Percentiles rank a stretch among this genome's conserved stretches.
Conservation (phyloP, 1,140 invertebrate genomes). For the Sycobia sp. region DNA sequence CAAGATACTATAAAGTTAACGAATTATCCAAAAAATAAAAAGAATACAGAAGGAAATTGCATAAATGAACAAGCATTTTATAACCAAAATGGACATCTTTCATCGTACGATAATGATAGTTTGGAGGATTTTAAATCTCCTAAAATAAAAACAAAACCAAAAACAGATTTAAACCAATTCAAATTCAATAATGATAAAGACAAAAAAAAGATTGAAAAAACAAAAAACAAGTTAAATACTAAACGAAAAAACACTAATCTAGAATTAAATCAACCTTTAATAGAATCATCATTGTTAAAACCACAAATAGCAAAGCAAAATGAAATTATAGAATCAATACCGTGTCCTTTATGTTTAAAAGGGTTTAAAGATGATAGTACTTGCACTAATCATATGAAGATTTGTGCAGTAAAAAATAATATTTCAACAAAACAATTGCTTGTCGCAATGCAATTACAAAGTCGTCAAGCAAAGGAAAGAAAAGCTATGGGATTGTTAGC, state of each 20-base stretch:
- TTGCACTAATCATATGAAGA: slow-evolving; percentile 57
- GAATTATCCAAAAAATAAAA: not conserved
- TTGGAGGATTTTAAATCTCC: slow-evolving; percentile 54
- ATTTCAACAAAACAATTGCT: slow-evolving; percentile 56
- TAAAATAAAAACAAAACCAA: slow-evolving; percentile 21
- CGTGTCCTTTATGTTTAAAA: slow-evolving; percentile 60
- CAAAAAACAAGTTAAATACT: slow-evolving; percentile 22
- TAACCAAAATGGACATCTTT: slow-evolving; percentile 1
- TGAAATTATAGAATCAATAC: slow-evolving; percentile 38
- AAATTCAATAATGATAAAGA: slow-evolving; percentile 33
- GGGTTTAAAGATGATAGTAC: slow-evolving; percentile 45
- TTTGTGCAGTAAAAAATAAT: slow-evolving; percentile 59
- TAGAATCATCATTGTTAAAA: slow-evolving; percentile 55
- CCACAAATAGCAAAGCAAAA: slow-evolving; percentile 23
- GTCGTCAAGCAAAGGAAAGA: slow-evolving; percentile 59
- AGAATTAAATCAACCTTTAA: slow-evolving; percentile 35
- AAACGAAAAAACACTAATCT: slow-evolving; percentile 11
- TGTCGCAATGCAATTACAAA: slow-evolving; percentile 57
- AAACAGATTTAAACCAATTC: slow-evolving; percentile 32
- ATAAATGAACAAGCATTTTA: not conserved
- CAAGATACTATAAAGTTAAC: not conserved
- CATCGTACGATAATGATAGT: slow-evolving; percentile 41
- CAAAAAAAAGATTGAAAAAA: slow-evolving; percentile 23
- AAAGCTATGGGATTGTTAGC: slow-evolving; percentile 55
- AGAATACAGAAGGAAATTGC: not conserved